A percentile compares a stretch with the other conserved stretches of the same genome.
Evolutionary conservation across 2,113 vertebrate genomes (phyloP).

Genomic region (Microtus ochrogaster): DNA sequence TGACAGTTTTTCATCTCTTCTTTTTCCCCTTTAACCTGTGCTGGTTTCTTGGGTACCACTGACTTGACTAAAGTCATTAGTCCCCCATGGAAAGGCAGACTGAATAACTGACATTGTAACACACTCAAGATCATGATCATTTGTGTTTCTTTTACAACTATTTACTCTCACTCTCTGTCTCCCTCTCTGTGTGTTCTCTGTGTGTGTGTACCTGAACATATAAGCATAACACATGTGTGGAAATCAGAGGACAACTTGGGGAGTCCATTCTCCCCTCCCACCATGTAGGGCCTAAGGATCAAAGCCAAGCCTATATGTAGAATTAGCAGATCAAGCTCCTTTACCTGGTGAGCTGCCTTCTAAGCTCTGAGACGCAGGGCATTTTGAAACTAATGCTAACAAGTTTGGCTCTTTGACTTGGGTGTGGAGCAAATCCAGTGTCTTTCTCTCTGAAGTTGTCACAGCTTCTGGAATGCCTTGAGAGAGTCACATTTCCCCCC

Average conservation of each 20-base stretch:
- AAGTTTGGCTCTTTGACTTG: background rate
- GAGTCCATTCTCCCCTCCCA: background rate
- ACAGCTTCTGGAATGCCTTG: background rate
- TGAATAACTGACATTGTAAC: constrained; percentile 32
- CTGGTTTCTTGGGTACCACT: background rate
- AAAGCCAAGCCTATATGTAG: background rate
- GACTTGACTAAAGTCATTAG: background rate
- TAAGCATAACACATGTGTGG: background rate
- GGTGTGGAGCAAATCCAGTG: background rate
- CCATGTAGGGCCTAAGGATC: background rate
- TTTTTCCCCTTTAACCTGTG: background rate
- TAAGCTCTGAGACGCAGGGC: background rate
- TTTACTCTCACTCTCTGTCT: background rate
- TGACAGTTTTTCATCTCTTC: constrained; percentile 9
- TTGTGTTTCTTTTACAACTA: background rate
- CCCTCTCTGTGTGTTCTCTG: too few relatives aligned
- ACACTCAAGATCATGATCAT: background rate
- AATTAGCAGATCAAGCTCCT: background rate
- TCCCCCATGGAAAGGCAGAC: constrained; percentile 24
- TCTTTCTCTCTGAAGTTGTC: constrained; percentile 31
- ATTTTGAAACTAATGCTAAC: constrained; percentile 17
- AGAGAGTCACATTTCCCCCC: background rate
- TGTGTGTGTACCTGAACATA: background rate
- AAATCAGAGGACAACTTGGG: background rate
- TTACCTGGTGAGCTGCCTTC: background rate